These are phyloP conservation scores for Pituophis catenifer DNA, from an alignment of 2,113 vertebrate species.

Conservation along the genomic window DNA sequence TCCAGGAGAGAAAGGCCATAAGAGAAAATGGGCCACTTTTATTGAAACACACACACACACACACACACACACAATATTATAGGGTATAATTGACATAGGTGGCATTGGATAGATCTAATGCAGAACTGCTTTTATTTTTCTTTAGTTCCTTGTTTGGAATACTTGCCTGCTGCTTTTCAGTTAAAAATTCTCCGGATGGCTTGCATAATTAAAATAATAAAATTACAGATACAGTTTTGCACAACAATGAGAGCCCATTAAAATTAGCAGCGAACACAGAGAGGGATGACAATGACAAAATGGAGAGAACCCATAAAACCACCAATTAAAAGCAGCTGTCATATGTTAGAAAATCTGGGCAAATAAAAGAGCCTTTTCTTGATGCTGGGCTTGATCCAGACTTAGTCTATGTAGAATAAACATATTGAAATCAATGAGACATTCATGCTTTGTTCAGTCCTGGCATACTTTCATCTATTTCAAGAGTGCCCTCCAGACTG, in stretches of 20 bases:
- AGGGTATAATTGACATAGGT: not conserved
- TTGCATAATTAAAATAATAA: constrained; percentile 13
- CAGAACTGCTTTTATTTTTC: not conserved
- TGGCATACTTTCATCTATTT: not conserved
- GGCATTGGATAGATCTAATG: not conserved
- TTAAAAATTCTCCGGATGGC: not conserved
- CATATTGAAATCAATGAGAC: not conserved
- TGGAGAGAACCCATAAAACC: not conserved
- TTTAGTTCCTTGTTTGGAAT: not conserved
- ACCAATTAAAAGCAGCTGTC: not conserved
- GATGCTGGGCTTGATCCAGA: no score
- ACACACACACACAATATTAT: not conserved
- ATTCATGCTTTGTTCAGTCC: not conserved
- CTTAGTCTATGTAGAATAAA: not conserved
- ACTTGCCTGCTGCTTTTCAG: not conserved
- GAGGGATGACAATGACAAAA: not conserved
- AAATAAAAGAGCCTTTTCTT: not conserved
- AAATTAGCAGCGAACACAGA: not conserved
- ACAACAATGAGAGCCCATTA: not conserved
- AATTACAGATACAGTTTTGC: not conserved
- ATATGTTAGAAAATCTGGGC: not conserved
- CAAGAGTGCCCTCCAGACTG: not conserved
- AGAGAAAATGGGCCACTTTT: no score
- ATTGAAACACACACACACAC: not conserved
- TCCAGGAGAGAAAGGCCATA: not conserved